Evolutionary conservation across 2,888 invertebrate species (phyloP).

Genomic region (Campoletis raptor): DNA sequence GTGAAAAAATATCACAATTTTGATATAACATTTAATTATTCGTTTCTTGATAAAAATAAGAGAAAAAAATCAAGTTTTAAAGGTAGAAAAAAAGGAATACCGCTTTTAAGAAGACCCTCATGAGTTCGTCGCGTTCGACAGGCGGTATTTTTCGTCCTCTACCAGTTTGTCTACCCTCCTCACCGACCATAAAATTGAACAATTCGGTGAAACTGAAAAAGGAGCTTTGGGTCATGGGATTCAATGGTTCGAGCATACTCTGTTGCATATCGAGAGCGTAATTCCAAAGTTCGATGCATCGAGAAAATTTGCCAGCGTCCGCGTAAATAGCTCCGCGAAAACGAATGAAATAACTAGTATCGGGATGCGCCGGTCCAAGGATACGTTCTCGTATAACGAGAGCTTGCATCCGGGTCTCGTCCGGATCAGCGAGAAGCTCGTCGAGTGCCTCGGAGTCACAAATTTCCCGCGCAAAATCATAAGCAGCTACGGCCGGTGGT

Average conservation of each 20-base stretch:
- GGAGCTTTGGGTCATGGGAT: conserved; percentile 97
- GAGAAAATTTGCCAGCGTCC: conserved; percentile 96
- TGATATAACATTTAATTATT: no score
- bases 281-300: conserved; percentile 98
- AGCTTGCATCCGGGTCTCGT: conserved; percentile 98
- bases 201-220: conserved; percentile 97
- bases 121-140: conserved; percentile 92
- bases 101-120: conserved; percentile 93
- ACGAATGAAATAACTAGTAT: conserved; percentile 98
- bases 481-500: conserved; percentile 92
- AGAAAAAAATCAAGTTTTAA: not conserved
- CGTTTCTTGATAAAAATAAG: not conserved
- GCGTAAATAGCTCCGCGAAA: conserved; percentile 97
- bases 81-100: conserved; percentile 81
- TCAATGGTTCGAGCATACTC: conserved; percentile 95
- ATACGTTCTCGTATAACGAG: conserved; percentile 96
- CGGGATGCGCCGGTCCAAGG: conserved; percentile 96
- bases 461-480: conserved; percentile 95
- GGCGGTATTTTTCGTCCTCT: conserved; percentile 92
- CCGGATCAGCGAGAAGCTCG: conserved; percentile 96
- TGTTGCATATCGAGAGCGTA: conserved; percentile 99
- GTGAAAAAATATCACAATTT: not conserved
- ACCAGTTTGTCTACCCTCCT: conserved; percentile 90
- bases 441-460: conserved; percentile 92
- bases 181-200: conserved; percentile 97